Evolutionary conservation across 2,113 vertebrate species (phyloP).

Genomic region (Phoxinus phoxinus): DNA sequence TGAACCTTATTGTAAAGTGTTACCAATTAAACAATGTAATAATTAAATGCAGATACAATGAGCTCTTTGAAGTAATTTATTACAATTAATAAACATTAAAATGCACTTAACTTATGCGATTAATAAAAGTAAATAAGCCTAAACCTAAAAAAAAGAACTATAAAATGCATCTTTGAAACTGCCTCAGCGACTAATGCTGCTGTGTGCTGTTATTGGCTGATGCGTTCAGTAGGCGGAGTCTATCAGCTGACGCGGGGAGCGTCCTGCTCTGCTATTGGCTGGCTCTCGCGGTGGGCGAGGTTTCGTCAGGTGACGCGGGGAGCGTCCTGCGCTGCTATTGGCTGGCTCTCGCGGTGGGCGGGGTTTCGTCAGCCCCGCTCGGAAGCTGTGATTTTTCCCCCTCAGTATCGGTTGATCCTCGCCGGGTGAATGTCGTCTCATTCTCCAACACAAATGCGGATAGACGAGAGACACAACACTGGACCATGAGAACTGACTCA

Average conservation of each 20-base stretch:
- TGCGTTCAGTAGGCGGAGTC: not conserved
- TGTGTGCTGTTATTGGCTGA: slow-evolving; percentile 66
- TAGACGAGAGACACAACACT: not conserved
- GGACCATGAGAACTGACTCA: not conserved
- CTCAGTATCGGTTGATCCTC: slow-evolving; percentile 58
- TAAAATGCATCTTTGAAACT: not conserved
- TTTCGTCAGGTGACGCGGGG: not conserved
- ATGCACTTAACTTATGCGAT: not conserved
- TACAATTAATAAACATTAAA: not conserved
- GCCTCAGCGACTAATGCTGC: not conserved
- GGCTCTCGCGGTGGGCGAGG: not conserved
- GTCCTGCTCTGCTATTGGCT: slow-evolving; percentile 66
- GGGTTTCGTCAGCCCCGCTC: slow-evolving; percentile 8
- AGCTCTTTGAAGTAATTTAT: too few relatives aligned
- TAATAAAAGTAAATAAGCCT: not conserved
- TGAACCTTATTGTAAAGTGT: too few relatives aligned
- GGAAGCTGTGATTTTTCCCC: slow-evolving; percentile 50
- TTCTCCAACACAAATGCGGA: slow-evolving; percentile 25
- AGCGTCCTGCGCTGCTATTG: slow-evolving; percentile 32
- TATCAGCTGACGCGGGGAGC: not conserved
- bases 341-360: slow-evolving; percentile 18
- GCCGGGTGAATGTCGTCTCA: not conserved
- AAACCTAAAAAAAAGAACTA: not conserved
- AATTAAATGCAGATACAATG: too few relatives aligned
- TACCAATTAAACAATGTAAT: too few relatives aligned